Base-by-base conservation (phyloP, 2,113 vertebrate species). In the Ceratotherium simum region DNA sequence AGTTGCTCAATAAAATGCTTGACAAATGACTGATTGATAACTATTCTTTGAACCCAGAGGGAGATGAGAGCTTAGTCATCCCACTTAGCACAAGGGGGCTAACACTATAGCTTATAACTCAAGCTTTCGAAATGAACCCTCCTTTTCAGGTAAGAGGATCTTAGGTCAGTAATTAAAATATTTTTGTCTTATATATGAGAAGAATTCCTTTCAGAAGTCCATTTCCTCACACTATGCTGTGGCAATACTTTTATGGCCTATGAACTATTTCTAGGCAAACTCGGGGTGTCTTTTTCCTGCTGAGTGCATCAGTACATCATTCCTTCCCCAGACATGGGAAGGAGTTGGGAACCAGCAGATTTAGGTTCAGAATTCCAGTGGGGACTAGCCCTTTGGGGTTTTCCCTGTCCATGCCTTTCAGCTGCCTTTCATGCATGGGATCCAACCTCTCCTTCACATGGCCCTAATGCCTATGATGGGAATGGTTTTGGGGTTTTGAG, bases 401-500 rank as follows among this genome's bases (percentile, higher is more conserved):
- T 62, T 9, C 39, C 36, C 42, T 89, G 82, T 79, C 2, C 18
- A 21, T 27, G 27, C 13, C 23, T 85, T 69, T 65, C 46, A 36
- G 62, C 12, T 84, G 27, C 4, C 9, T 70, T 86, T 94, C 13
- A 36, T 3, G 58, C 20, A 46, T 3, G 0, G 12, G 5, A 8
- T 54, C 21, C 5, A 23, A 73, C 3, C 13, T 62, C 25, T 85
- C 9, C 16, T 6, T 96, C 6, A 11, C 33, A 17, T 11, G 29
- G 29, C 36, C 87, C 27, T 58, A 36, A 92, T 36, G 54, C 20
- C 31, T 93, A 23, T 58, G 62, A 79, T 89, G 54, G 36, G 58
- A 80, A 29, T 5, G 13, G 60, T 69, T 93, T 48, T 23, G 36
- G 72, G 60, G 13, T 89, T 84, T 81, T 82, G 92, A 98, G 56